Evolutionary conservation across 2,113 vertebrate species (phyloP).

Genomic region (Podarcis muralis): DNA sequence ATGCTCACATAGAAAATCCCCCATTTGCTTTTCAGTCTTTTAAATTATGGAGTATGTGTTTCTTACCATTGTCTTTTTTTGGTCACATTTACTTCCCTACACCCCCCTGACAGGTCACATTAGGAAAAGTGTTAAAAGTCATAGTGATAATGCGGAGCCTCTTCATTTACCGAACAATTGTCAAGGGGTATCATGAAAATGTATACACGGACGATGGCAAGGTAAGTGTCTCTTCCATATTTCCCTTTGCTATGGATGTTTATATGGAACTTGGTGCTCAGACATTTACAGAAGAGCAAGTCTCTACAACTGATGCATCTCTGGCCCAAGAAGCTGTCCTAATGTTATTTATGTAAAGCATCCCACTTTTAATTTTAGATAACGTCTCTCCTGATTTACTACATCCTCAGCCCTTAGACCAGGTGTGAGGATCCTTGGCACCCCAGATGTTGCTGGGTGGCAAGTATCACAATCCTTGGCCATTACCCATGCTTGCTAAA

Average conservation of each 20-base stretch:
- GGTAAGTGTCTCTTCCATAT: constrained; percentile 66
- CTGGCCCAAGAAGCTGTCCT: neutral
- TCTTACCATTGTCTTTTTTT: neutral
- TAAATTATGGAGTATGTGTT: constrained; percentile 19
- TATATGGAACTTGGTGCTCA: neutral
- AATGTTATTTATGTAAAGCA: constrained; percentile 12
- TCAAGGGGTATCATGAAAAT: constrained; percentile 90
- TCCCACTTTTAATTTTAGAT: neutral
- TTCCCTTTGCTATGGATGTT: rapidly evolving
- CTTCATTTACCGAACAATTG: constrained; percentile 96
- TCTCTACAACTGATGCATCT: neutral
- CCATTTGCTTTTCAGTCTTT: constrained; percentile 39
- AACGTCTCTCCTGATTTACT: constrained; percentile 30
- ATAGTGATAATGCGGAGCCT: constrained; percentile 97
- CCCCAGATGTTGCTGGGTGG: too few relatives aligned
- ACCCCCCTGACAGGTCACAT: constrained; percentile 81
- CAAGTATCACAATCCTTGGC: too few relatives aligned
- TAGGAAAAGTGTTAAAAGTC: constrained; percentile 96
- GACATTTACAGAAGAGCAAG: neutral
- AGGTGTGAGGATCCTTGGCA: too few relatives aligned
- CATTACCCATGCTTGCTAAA: too few relatives aligned
- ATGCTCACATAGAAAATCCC: constrained; percentile 42
- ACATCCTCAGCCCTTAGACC: constrained; percentile 48
- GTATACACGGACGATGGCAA: constrained; percentile 92
- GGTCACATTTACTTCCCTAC: neutral